Evolutionary conservation across 2,113 vertebrate species (phyloP).

Genomic region (Arenaria interpres): DNA sequence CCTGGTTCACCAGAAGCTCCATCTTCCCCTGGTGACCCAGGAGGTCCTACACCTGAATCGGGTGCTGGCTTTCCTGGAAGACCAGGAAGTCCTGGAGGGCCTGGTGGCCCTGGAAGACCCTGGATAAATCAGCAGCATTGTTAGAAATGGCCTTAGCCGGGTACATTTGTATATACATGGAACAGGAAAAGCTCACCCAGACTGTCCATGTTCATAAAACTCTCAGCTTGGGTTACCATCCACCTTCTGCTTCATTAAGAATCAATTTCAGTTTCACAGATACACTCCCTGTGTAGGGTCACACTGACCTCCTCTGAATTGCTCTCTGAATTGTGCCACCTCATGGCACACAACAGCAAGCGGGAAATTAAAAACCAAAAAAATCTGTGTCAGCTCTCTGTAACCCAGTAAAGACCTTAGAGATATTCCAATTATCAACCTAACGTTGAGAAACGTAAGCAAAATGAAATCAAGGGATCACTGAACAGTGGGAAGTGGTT

Average conservation of each 20-base stretch:
- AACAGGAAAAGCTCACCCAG: background rate
- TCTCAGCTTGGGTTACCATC: background rate
- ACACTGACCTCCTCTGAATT: background rate
- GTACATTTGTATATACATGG: background rate
- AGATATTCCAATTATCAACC: accelerated
- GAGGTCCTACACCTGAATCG: slow-evolving; percentile 65
- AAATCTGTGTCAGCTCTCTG: background rate
- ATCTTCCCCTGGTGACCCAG: slow-evolving; percentile 80
- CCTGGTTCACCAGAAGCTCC: slow-evolving; percentile 82
- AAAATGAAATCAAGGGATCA: background rate
- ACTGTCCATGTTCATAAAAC: background rate
- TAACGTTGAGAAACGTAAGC: background rate
- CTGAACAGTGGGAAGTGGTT: background rate
- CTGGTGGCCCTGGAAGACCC: slow-evolving; percentile 85
- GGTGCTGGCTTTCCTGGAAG: slow-evolving; percentile 81
- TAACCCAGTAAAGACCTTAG: background rate
- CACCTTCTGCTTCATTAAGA: background rate
- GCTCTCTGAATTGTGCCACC: background rate
- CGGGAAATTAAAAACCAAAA: background rate
- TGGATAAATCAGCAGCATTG: slow-evolving; percentile 45
- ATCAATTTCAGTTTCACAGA: background rate
- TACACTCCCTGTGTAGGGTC: background rate
- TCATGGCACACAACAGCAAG: background rate
- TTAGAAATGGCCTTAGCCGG: background rate
- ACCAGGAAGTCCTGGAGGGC: slow-evolving; percentile 75